Percentiles rank a stretch among this genome's conserved stretches.
Evolutionary conservation across 2,797 vertebrate species (phyloP).

Genomic region (Mareca strepera): DNA sequence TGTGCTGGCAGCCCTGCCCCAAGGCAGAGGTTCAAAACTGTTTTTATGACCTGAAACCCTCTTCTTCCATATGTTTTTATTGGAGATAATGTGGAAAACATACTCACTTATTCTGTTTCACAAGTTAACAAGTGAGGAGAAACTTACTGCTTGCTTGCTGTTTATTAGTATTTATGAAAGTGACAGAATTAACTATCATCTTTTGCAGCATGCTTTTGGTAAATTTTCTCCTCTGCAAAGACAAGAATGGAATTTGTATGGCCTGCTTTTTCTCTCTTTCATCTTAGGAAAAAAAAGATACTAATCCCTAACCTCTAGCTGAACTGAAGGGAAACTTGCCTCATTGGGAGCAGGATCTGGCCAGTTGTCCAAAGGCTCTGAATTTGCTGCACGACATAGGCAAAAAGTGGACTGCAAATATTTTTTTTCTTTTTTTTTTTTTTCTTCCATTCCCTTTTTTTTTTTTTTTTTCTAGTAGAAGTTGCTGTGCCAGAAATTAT

Average conservation of each 20-base stretch:
- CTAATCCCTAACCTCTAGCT: rapidly evolving
- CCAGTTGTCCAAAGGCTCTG: not conserved
- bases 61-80: not conserved
- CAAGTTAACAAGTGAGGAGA: not conserved
- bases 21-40: not conserved
- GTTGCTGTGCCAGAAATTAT: not conserved
- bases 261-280: not conserved
- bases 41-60: not conserved
- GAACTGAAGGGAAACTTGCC: not conserved
- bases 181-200: not conserved
- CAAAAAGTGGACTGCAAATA: rapidly evolving
- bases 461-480: not conserved
- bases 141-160: no score
- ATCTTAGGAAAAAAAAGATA: not conserved
- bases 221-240: not conserved
- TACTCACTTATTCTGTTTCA: not conserved
- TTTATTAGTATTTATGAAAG: no score
- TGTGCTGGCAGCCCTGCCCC: not conserved
- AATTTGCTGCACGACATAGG: not conserved
- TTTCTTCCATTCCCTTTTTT: not conserved
- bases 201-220: not conserved
- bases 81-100: not conserved
- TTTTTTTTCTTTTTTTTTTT: not conserved
- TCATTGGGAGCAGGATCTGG: not conserved
- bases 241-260: not conserved